Evolutionary conservation across 2,888 invertebrate species (phyloP), one percentile per base, ranked within the genome.

Genomic region (Agriotes lineatus): DNA sequence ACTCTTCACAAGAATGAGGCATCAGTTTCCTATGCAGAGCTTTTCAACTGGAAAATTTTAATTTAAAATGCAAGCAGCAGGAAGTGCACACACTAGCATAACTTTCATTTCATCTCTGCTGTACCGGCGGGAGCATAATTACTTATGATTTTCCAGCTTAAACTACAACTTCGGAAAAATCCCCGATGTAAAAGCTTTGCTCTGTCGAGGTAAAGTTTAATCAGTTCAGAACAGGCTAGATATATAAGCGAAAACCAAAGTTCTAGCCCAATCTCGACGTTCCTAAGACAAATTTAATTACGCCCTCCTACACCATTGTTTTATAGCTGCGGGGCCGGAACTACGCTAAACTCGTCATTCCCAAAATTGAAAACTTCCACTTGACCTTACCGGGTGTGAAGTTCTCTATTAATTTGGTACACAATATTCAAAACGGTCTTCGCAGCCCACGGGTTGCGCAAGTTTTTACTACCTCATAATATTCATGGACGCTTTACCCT

Each of bases 201-300:
- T 10, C 48, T 18, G 19, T 25, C 19, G 20, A 22, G 12, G 25
- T 22, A 22, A 48, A 48, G 48, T 48, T 48, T 48, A 48, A 48
- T 48, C 48, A 48, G 48, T 48, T 48, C 48, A 1, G 48, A 48
- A 48, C 48, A 20, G 12, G 12, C 22, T 12, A 48, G 48, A 48
- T 48, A 22, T 48, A 48, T 22, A 48, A 45, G 5, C 20, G 10
- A 22, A 48, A 48, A 25, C 48, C 33, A 52, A 52, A 52, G 52
- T 35, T 52, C 10, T 14, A 33, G 10, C 52, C 52, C 52, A 10
- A 33, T 33, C 18, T 30, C 25, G 12, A 52, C 52, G 16, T 52
- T 52, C 52, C 52, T 52, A 22, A 52, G 52, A 52, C 52, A 52
- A 52, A 52, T 52, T 52, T 52, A 52, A 52, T 52, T 52, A 52